Evolutionary conservation across 1,140 invertebrate genomes (phyloP), one percentile per base, ranked within the genome.

Genomic region (Pseudoatta argentina): DNA sequence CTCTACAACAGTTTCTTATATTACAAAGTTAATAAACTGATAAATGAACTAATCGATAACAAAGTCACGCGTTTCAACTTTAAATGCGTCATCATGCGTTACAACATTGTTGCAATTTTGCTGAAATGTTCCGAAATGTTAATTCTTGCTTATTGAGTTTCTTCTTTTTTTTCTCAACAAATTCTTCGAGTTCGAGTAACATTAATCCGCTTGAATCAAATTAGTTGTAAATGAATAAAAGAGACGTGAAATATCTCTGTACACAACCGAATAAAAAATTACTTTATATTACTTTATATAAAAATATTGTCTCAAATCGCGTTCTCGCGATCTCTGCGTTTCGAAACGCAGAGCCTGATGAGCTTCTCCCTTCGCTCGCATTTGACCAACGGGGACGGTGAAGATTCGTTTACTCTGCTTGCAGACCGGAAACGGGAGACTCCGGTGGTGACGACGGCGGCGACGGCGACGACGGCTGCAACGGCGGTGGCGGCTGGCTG

Each of bases 341-440:
- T 27, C 27, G 59, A 77, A 72, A 86, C 53, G 27, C 27, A 30
- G 27, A 30, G 27, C 27, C 27, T 18, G 16, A 39, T 7, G 53
- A 69, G 12, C 55, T 61, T 51, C 24, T 61, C 55, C 8, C 39
- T 73, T 61, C 27, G 18, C 34, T 72, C 78, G 66, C 78, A 30
- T 14, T 75, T 73, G 79, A 75, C 67, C 12, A 51, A 81, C 64
- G 18, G 53, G 21, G 21, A 21, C 55, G 53, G 21, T 82, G 39
- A 82, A 39, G 55, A 73, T 79, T 73, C 7, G 27, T 78, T 76
- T 71, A 30, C 18, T 75, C 14, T 73, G 64, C 67, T 88, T 64
- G 27, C 90, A 94, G 94, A 94, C 86, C 91, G 93, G 89, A 94
- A 93, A 89, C 92, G 93, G 18, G 93, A 93, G 73, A 91, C 81